Percentiles rank a stretch among this genome's conserved stretches.
Evolutionary conservation across 2,113 vertebrate genomes (phyloP).

Genomic region (Cryptotis parvus): DNA sequence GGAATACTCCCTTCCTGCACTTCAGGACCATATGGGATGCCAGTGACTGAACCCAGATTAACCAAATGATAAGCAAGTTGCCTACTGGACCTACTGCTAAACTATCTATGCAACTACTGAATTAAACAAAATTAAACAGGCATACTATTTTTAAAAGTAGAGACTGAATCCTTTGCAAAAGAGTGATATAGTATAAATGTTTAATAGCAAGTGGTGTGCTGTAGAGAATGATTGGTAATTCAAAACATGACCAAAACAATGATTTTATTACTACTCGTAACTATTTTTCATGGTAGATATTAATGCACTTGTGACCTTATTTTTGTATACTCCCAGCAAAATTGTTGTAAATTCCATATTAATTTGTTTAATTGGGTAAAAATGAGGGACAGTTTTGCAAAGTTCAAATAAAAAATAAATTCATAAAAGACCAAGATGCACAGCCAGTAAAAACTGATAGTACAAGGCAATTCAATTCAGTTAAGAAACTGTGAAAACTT

Average conservation of each 20-base stretch:
- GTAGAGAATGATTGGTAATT: not conserved
- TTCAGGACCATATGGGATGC: too few relatives aligned
- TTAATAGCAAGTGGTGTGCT: not conserved
- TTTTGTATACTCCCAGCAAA: not conserved
- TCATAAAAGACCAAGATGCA: not conserved
- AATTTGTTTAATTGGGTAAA: not conserved
- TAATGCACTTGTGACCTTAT: not conserved
- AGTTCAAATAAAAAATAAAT: conserved; percentile 20
- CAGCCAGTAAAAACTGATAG: not conserved
- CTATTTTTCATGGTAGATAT: not conserved
- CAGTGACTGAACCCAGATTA: too few relatives aligned
- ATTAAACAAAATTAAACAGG: too few relatives aligned
- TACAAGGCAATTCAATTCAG: conserved; percentile 16
- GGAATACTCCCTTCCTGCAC: too few relatives aligned
- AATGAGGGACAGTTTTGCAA: not conserved
- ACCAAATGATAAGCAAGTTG: too few relatives aligned
- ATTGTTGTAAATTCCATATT: not conserved
- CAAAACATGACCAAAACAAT: not conserved
- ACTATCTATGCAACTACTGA: too few relatives aligned
- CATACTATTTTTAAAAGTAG: too few relatives aligned
- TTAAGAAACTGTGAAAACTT: conserved; percentile 34
- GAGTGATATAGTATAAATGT: accelerated
- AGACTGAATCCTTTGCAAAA: not conserved
- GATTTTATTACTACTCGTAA: not conserved
- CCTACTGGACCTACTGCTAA: too few relatives aligned